Base-by-base conservation (phyloP, 2,797 vertebrate genomes). In the Rhabdomys pumilio region DNA sequence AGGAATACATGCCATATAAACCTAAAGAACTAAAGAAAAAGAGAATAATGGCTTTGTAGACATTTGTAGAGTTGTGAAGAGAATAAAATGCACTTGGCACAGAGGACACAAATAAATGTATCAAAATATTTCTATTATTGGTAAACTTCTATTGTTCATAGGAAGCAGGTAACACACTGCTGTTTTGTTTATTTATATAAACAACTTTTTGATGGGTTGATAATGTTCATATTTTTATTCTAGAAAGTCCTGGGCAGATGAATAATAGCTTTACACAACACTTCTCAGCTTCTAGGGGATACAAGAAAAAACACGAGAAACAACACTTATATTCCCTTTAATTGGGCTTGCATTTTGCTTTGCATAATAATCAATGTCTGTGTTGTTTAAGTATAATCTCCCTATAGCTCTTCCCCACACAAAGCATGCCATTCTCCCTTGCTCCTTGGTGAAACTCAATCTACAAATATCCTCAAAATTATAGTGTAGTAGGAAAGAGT, bases 251-350 rank as follows among this genome's bases (percentile, higher is more conserved):
- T 44, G 12, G 12, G 0, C 57, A 96, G 67, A 59, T 24, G 63
- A 91, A n/a, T 82, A 96, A 95, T 88, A 96, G 91, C 89, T 96
- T 96, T 93, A 96, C 55, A 79, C 81, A 93, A 84, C 90, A 90
- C 38, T 95, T 93, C 41, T 96, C 44, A 57, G 77, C 57, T 81
- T 90, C 29, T 72, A 96, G 34, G 67, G 82, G 77, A 93, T 73
- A 83, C 38, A 80, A 76, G 55, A 41, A 69, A 95, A 93, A 92
- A 75, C 80, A 63, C n/a, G 53, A 93, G 84, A 89, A 94, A 90
- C 38, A 34, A n/a, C 76, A 55, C 57, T 83, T 53, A 67, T 20
- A n/a, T 34, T 84, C 41, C 13, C 59, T 93, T 91, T 92, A 90
- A 91, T 84, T 96, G 63, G 80, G 93, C 73, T 92, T 87, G 69